These are phyloP conservation scores for Sarotherodon lohbergeri DNA, from an alignment of 2,113 vertebrate species.

Conservation along the genomic window DNA sequence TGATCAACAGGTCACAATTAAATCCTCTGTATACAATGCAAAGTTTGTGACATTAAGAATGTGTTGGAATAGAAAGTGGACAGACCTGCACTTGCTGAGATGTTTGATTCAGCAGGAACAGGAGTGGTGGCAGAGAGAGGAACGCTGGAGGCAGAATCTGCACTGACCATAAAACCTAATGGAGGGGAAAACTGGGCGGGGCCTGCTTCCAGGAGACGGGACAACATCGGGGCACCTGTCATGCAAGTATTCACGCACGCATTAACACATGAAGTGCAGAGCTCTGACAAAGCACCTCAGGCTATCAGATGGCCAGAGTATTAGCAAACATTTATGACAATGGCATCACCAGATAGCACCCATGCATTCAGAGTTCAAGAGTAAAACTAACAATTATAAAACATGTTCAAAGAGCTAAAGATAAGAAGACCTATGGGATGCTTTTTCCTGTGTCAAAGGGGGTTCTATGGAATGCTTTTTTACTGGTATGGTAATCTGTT, in stretches of 20 bases:
- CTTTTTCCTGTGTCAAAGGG: background rate
- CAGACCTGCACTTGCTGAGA: constrained; percentile 54
- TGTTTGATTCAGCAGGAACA: constrained; percentile 63
- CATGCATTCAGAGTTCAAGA: background rate
- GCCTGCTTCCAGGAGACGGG: constrained; percentile 94
- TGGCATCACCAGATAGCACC: background rate
- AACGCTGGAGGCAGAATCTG: constrained; percentile 51
- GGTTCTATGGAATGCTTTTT: background rate
- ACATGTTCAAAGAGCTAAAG: background rate
- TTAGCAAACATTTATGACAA: background rate
- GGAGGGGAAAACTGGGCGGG: constrained; percentile 87
- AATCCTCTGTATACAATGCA: background rate
- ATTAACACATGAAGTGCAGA: background rate
- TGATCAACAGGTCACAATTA: background rate
- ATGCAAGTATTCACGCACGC: background rate
- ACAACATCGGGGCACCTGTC: constrained; percentile 94
- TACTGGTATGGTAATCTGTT: background rate
- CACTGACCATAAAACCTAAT: constrained; percentile 77
- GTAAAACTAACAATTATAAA: background rate
- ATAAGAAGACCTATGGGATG: background rate
- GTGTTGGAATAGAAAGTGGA: background rate
- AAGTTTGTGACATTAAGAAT: background rate
- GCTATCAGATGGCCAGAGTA: background rate
- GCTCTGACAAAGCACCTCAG: background rate
- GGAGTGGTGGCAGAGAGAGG: constrained; percentile 75